Evolutionary conservation across 92 coral and sea anemone genomes (phyloP), one percentile per base, ranked within the genome.

Genomic region (Virgularia gustaviana): DNA sequence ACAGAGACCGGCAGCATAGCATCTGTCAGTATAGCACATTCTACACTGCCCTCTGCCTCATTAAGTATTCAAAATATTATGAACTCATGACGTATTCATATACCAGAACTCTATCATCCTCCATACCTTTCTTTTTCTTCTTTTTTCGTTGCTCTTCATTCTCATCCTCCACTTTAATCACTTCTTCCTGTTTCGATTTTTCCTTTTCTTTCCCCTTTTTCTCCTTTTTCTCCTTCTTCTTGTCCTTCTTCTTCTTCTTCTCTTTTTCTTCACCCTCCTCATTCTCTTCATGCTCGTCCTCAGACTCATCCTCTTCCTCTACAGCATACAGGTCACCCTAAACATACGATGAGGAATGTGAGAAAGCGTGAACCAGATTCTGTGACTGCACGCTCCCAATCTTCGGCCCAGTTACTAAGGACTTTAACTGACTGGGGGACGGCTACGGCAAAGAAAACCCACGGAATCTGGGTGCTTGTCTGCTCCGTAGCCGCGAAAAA

Each of bases 61-160:
- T n/a, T n/a, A n/a, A n/a, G n/a, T n/a, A n/a, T n/a, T n/a, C n/a
- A n/a, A n/a, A n/a, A n/a, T n/a, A n/a, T n/a, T n/a, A n/a, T n/a
- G n/a, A n/a, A n/a, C n/a, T n/a, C n/a, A n/a, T n/a, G n/a, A n/a
- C n/a, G n/a, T n/a, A n/a, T n/a, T n/a, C n/a, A n/a, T n/a, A n/a
- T n/a, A n/a, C n/a, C n/a, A n/a, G n/a, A n/a, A n/a, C n/a, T n/a
- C n/a, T n/a, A n/a, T n/a, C n/a, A n/a, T n/a, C n/a, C n/a, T n/a
- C n/a, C n/a, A n/a, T n/a, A n/a, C 65, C 70, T 33, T 87, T 71
- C 59, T 85, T 90, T 15, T 62, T 68, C 22, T 70, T 72, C 30
- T 80, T 74, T 51, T 45, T 64, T 67, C 85, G 54, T 75, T 81
- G 71, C 1, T 32, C 68, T 39, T 10, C 56, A 6, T 15, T 20